phyloP scores from a whole-genome alignment of 1,140 invertebrate genomes.

The Procambarus clarkii region DNA sequence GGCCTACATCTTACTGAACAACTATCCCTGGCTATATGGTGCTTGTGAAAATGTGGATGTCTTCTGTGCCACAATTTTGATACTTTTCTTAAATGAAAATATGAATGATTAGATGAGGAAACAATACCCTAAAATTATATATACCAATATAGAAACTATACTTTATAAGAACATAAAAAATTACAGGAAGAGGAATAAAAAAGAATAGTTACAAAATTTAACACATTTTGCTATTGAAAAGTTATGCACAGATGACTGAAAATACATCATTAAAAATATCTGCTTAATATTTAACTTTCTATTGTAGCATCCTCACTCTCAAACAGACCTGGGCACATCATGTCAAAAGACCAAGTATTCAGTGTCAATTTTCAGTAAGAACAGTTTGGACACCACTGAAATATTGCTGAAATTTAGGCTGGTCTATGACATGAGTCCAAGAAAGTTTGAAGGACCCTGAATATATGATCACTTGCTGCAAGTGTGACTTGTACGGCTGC shows the following conservation, averaged over 20 bases:
- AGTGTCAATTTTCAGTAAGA: constrained; percentile 16
- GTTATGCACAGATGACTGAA: constrained; percentile 60
- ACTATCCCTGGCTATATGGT: constrained; percentile 61
- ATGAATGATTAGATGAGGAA: constrained; percentile 10
- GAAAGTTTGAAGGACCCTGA: constrained; percentile 70
- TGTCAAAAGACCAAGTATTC: constrained; percentile 3
- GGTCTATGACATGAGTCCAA: constrained; percentile 48
- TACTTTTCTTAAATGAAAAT: constrained; percentile 17
- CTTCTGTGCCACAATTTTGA: constrained; percentile 62
- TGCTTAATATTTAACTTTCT: constrained; percentile 55
- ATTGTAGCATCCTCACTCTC: constrained; percentile 72
- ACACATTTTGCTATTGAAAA: constrained; percentile 25
- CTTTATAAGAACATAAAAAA: constrained; percentile 43
- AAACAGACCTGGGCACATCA: constrained; percentile 53
- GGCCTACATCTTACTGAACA: constrained; percentile 63
- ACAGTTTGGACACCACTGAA: constrained; percentile 7
- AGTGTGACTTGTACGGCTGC: constrained; percentile 60
- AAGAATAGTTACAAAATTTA: constrained; percentile 41
- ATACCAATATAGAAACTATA: constrained; percentile 33
- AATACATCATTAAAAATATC: constrained; percentile 53
- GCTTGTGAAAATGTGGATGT: constrained; percentile 64
- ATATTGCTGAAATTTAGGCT: constrained; percentile 3
- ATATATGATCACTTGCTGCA: constrained; percentile 68
- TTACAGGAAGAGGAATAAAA: not conserved
- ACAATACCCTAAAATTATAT: constrained; percentile 28